phyloP scores from a whole-genome alignment of 1,140 invertebrate species.

The Drosophila miranda region DNA sequence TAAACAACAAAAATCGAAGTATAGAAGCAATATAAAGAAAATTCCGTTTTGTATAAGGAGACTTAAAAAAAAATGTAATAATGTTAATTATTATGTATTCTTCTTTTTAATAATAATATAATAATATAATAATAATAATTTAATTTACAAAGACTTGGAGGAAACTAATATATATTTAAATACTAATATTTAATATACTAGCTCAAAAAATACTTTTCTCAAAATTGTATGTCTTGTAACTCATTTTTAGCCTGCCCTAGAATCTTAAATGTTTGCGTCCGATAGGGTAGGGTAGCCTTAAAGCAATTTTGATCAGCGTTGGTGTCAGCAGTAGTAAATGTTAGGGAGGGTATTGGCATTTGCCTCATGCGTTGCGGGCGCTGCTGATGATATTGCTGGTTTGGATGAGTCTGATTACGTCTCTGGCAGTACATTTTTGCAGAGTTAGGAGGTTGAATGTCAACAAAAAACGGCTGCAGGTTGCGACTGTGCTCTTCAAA shows the following conservation, averaged over 20 bases:
- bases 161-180: slow-evolving; percentile 12
- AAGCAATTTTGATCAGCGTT: slow-evolving; percentile 16
- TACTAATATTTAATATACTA: slow-evolving; percentile 1
- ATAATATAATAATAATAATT: too few relatives aligned
- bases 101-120: too few relatives aligned
- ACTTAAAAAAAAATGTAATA: too few relatives aligned
- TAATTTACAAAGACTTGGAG: slow-evolving; percentile 3
- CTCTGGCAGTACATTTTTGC: slow-evolving; percentile 39
- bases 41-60: too few relatives aligned
- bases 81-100: too few relatives aligned
- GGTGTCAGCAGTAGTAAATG: neutral
- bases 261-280: slow-evolving; percentile 81
- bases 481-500: too few relatives aligned
- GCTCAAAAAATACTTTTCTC: slow-evolving; percentile 14
- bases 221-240: slow-evolving; percentile 86
- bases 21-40: too few relatives aligned
- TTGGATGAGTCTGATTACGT: slow-evolving; percentile 28
- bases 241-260: slow-evolving; percentile 87
- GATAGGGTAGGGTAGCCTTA: slow-evolving; percentile 36
- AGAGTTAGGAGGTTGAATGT: slow-evolving; percentile 41
- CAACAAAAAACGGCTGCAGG: too few relatives aligned
- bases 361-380: slow-evolving; percentile 2
- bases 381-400: slow-evolving; percentile 34
- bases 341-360: slow-evolving; percentile 11
- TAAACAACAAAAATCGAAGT: too few relatives aligned